Percentiles rank a stretch among this genome's conserved stretches.
Conservation (phyloP, 2,113 vertebrate species). For the Cyphomyrus plagiostoma region DNA sequence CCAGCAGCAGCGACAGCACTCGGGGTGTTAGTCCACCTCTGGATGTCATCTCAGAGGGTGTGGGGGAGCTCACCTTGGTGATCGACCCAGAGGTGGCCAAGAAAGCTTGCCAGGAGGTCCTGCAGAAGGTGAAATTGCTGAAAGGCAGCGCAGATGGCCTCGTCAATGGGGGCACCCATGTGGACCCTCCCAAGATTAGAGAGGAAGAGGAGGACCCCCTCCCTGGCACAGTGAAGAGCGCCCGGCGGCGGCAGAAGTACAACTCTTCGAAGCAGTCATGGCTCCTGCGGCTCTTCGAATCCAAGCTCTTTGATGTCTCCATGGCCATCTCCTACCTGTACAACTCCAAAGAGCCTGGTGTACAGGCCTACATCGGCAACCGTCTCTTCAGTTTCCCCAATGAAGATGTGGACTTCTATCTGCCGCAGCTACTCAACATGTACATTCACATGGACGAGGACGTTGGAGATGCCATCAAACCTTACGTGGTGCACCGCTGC, state of each 20-base stretch:
- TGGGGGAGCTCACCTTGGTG: constrained; percentile 67
- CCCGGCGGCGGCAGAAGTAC: constrained; percentile 69
- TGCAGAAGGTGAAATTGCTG: constrained; percentile 78
- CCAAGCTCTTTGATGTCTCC: constrained; percentile 92
- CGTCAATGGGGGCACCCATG: constrained; percentile 52
- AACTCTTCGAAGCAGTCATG: constrained; percentile 87
- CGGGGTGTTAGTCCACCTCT: constrained; percentile 58
- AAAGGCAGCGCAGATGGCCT: constrained; percentile 38
- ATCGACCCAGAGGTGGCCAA: constrained; percentile 84
- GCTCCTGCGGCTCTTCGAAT: constrained; percentile 90
- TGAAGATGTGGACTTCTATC: constrained; percentile 88
- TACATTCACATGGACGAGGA: constrained; percentile 98
- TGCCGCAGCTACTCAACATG: constrained; percentile 95
- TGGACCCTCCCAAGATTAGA: constrained; percentile 44
- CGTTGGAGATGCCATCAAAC: constrained; percentile 91
- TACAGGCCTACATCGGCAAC: constrained; percentile 95
- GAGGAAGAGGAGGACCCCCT: constrained; percentile 52
- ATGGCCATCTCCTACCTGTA: constrained; percentile 97
- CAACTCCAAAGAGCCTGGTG: constrained; percentile 91
- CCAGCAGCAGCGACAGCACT: constrained; percentile 36
- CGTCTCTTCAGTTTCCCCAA: constrained; percentile 83
- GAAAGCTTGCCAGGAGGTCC: constrained; percentile 80
- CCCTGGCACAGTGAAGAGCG: constrained; percentile 55
- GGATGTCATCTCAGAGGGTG: constrained; percentile 77
- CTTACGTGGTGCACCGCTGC: constrained; percentile 94